Base-by-base conservation (phyloP, 2,113 vertebrate species). In the Sylvilagus bachmani region DNA sequence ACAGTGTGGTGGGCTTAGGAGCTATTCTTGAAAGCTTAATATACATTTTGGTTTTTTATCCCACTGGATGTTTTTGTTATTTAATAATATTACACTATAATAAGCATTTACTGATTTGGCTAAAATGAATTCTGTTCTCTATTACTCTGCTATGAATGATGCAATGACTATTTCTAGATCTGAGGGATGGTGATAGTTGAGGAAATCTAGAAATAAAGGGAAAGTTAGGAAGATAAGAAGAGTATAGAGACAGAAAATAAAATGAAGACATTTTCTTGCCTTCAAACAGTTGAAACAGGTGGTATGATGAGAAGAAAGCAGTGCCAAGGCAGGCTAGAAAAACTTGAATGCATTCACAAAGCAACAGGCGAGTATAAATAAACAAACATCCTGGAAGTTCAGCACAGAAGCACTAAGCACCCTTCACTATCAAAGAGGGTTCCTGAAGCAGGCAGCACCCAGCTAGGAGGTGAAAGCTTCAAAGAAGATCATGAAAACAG, bases 401-500 rank as follows among this genome's bases (percentile, higher is more conserved):
- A 31, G 3, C 10, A n/a, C 10, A 90, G 77, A 85, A 27, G 22
- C 29, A 19, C n/a, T 14, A 25, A 73, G n/a, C 3, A 38, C 3
- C 66, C 10, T 3, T 1, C 2, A 22, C 19, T 33, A 61, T 21
- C 36, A 74, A 44, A 5, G 49, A 53, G 10, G 13, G 2, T 6
- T 78, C 11, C 62, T 5, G 11, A 78, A 69, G 24, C 27, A 49
- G 36, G 21, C 49, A 85, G 12, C 12, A n/a, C 14, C 33, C 51
- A 51, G 25, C 22, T 10, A 73, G n/a, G 38, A 92, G 13, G 17
- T 14, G 10, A 89, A 51, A 75, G 5, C n/a, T 95, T 79, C 95
- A 90, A 93, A 77, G 58, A 85, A 3, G 33, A 74, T 92, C 74
- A 61, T 95, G 82, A 91, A 38, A 38, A 3, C 9, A 75, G 86